A percentile compares a stretch with the other conserved stretches of the same genome.
phyloP scores from a whole-genome alignment of 2,797 vertebrate species.

The Chelidonichthys spinosus region DNA sequence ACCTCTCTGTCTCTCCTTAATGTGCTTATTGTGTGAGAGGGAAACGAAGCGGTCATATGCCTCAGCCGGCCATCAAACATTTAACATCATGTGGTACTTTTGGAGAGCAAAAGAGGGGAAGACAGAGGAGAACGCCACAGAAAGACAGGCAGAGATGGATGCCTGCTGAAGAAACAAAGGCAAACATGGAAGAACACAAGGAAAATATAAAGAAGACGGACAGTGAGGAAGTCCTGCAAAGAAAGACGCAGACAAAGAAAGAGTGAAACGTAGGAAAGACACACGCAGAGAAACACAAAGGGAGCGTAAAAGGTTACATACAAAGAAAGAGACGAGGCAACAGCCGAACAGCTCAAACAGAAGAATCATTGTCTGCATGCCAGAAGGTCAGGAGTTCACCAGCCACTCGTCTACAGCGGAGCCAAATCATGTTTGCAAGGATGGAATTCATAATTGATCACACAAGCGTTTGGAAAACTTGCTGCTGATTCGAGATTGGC shows the following conservation, averaged over 20 bases:
- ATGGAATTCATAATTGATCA: slow-evolving; percentile 16
- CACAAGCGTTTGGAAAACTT: slow-evolving; percentile 23
- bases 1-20: slow-evolving; percentile 38
- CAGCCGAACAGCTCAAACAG: slow-evolving; percentile 57
- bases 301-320: slow-evolving; percentile 33
- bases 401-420: slow-evolving; percentile 30
- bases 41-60: slow-evolving; percentile 54
- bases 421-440: slow-evolving; percentile 23
- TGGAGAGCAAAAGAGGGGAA: slow-evolving; percentile 38
- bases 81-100: slow-evolving; percentile 60
- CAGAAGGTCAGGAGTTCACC: slow-evolving; percentile 72
- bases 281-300: slow-evolving; percentile 44
- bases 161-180: slow-evolving; percentile 40
- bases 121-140: slow-evolving; percentile 10
- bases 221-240: slow-evolving; percentile 30
- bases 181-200: slow-evolving; percentile 15
- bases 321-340: slow-evolving; percentile 38
- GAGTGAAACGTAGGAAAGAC: slow-evolving; percentile 32
- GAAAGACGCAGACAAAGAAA: slow-evolving; percentile 31
- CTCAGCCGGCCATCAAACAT: slow-evolving; percentile 73
- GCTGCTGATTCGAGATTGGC: background rate
- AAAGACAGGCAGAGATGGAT: slow-evolving; percentile 30
- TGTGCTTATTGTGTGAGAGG: slow-evolving; percentile 63
- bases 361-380: slow-evolving; percentile 64
- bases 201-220: slow-evolving; percentile 17